Evolutionary conservation across 2,888 invertebrate genomes (phyloP).

Genomic region (Anthrax anthrax): DNA sequence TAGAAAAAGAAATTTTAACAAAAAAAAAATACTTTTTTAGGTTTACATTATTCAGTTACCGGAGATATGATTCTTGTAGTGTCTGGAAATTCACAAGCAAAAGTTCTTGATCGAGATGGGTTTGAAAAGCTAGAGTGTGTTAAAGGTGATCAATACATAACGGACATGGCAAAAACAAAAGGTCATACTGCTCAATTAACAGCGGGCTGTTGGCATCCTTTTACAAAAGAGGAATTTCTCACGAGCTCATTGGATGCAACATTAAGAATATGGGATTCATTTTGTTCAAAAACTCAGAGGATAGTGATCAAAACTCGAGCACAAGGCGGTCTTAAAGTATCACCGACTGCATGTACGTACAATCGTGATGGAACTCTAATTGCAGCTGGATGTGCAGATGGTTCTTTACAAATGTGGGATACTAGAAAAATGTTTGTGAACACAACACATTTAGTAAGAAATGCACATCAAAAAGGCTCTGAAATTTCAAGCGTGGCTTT

Average conservation of each 20-base stretch:
- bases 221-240: conserved; percentile 78
- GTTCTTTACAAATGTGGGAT: conserved; percentile 96
- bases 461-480: conserved; percentile 62
- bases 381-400: conserved; percentile 86
- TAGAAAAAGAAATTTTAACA: neutral
- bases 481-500: conserved; percentile 78
- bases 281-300: conserved; percentile 63
- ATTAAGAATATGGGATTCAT: conserved; percentile 78
- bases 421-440: conserved; percentile 82
- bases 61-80: conserved; percentile 89
- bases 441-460: conserved; percentile 59
- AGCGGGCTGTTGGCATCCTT: conserved; percentile 88
- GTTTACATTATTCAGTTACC: conserved; percentile 72
- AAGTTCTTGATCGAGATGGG: conserved; percentile 87
- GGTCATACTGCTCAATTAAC: conserved; percentile 89
- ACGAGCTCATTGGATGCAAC: conserved; percentile 92
- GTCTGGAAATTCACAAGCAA: conserved; percentile 84
- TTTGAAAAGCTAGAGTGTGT: conserved; percentile 85
- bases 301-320: conserved; percentile 76
- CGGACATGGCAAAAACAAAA: conserved; percentile 83
- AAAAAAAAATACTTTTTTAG: neutral
- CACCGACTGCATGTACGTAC: conserved; percentile 71
- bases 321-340: conserved; percentile 70
- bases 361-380: conserved; percentile 77
- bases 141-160: conserved; percentile 91